Evolutionary conservation across 2,113 vertebrate genomes (phyloP).

Genomic region (Zosterops hypoxanthus): DNA sequence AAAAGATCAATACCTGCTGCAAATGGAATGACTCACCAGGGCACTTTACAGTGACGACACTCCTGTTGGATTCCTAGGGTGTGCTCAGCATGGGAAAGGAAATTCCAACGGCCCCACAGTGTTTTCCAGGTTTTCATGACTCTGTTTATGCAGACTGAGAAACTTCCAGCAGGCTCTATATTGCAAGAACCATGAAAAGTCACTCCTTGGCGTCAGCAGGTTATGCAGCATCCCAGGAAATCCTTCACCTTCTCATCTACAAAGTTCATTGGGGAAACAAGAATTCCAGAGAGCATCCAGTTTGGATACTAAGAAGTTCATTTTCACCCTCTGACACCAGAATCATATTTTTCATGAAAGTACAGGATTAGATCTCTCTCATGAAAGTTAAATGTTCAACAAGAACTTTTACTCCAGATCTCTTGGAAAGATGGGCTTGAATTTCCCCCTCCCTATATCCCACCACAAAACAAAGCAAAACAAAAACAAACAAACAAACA

Average conservation of each 20-base stretch:
- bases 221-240: neutral
- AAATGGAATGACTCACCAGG: neutral
- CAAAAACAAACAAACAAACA: too few relatives aligned
- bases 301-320: neutral
- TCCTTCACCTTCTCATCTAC: neutral
- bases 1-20: neutral
- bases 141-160: neutral
- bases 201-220: neutral
- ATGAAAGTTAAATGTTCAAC: neutral
- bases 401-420: neutral
- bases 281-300: neutral
- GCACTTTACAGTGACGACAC: neutral
- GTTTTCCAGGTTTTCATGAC: neutral
- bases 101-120: neutral
- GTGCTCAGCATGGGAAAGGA: neutral
- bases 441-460: neutral
- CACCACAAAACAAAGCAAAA: neutral
- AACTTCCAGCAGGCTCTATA: neutral
- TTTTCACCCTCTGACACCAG: neutral
- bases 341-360: neutral
- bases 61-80: neutral
- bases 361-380: neutral
- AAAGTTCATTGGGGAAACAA: rapidly evolving
- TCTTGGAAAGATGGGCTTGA: neutral
- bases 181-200: neutral